Conservation (phyloP, 2,113 vertebrate genomes). For the Rafetus swinhoei region DNA sequence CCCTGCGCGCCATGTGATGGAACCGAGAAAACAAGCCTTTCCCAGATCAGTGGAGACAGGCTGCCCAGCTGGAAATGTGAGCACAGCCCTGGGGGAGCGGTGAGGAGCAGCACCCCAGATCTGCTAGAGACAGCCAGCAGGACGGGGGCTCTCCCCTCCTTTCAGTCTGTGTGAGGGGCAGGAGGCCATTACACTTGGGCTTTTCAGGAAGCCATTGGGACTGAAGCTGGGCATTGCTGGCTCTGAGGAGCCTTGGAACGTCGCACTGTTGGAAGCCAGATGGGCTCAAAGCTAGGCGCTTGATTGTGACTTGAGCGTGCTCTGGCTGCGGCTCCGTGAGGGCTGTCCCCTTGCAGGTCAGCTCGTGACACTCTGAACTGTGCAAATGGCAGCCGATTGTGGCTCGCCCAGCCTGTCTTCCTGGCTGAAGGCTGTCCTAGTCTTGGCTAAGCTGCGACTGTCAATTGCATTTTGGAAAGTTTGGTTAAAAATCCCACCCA, state of each 20-base stretch:
- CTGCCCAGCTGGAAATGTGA: conserved; percentile 7
- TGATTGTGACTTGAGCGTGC: neutral
- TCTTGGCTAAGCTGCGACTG: neutral
- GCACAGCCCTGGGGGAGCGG: neutral
- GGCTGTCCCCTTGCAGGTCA: neutral
- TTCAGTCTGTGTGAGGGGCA: rapidly evolving
- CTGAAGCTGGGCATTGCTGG: neutral
- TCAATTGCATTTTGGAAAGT: conserved; percentile 24
- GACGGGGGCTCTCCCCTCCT: neutral
- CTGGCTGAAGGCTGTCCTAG: neutral
- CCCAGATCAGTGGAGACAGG: neutral
- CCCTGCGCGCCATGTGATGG: neutral
- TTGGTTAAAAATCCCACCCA: neutral
- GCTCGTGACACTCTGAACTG: neutral
- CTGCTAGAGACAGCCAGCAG: neutral
- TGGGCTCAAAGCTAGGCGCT: rapidly evolving
- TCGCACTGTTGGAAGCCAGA: rapidly evolving
- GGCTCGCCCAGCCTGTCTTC: neutral
- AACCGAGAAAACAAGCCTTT: conserved; percentile 1
- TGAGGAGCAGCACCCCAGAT: neutral
- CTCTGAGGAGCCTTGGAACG: neutral
- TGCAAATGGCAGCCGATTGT: neutral
- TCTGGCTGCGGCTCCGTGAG: neutral
- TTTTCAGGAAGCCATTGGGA: neutral
- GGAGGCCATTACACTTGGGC: neutral